Evolutionary conservation across 2,888 invertebrate genomes (phyloP).

Genomic region (Zeuzera pyrina): DNA sequence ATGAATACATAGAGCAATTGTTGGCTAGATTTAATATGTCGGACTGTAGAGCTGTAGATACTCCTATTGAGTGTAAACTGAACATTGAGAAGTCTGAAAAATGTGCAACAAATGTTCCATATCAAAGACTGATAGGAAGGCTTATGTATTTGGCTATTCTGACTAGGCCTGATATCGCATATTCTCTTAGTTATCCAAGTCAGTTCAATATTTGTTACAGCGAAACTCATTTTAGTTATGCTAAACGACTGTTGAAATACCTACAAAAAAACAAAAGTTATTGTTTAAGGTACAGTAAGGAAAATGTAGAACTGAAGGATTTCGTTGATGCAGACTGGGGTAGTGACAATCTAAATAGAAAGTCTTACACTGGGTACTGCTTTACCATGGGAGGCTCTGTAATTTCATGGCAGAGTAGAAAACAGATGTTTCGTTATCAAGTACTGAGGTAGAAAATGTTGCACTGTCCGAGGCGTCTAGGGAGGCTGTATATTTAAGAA

Average conservation of each 20-base stretch:
- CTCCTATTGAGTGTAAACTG: slow-evolving; percentile 9
- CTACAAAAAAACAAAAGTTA: neutral
- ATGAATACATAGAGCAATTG: slow-evolving; percentile 6
- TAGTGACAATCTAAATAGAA: too few relatives aligned
- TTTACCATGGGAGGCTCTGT: slow-evolving; percentile 2
- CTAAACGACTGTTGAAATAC: neutral
- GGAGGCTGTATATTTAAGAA: slow-evolving; percentile 6
- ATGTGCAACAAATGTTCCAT: slow-evolving; percentile 5
- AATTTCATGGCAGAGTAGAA: slow-evolving; percentile 4
- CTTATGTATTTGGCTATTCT: slow-evolving; percentile 10
- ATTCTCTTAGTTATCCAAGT: slow-evolving; percentile 1
- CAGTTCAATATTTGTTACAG: neutral
- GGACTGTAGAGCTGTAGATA: slow-evolving; percentile 7
- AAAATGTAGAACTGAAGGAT: slow-evolving; percentile 2
- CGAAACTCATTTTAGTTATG: neutral
- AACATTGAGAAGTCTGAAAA: slow-evolving; percentile 3
- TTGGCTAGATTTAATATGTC: slow-evolving; percentile 8
- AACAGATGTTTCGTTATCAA: slow-evolving; percentile 4
- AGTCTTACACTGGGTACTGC: slow-evolving; percentile 7
- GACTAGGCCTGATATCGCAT: slow-evolving; percentile 3
- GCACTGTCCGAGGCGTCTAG: slow-evolving; percentile 5
- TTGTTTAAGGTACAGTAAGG: neutral
- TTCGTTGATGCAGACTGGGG: slow-evolving; percentile 8
- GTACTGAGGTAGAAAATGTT: slow-evolving; percentile 7
- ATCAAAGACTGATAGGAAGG: slow-evolving; percentile 11